These are phyloP conservation scores for Paragorgia papillata DNA, from an alignment of 92 coral and sea anemone species.

Conservation along the genomic window DNA sequence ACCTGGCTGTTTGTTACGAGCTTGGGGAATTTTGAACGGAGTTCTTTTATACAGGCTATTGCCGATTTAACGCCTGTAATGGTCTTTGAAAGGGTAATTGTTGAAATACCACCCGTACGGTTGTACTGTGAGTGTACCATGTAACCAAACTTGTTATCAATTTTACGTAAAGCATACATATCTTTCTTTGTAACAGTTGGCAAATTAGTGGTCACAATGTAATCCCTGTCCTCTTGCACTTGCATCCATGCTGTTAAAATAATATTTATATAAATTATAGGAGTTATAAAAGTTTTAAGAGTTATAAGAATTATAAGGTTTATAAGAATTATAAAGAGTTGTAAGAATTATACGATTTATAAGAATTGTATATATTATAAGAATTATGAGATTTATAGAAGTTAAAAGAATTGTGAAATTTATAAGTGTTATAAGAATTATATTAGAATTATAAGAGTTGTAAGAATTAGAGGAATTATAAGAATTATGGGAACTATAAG, in stretches of 20 bases:
- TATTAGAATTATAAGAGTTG: too few species aligned
- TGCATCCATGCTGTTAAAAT: slow-evolving; percentile 55
- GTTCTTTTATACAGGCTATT: slow-evolving; percentile 33
- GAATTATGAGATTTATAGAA: too few species aligned
- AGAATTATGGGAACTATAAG: too few species aligned
- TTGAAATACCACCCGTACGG: slow-evolving; percentile 35
- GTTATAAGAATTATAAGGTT: too few species aligned
- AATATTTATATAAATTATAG: neutral
- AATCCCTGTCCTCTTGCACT: slow-evolving; percentile 51
- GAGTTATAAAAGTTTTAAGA: too few species aligned
- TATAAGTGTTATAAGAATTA: too few species aligned
- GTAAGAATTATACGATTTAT: too few species aligned
- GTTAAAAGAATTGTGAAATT: too few species aligned
- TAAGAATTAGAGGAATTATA: too few species aligned
- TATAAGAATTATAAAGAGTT: too few species aligned
- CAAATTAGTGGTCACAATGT: slow-evolving; percentile 30
- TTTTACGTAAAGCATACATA: slow-evolving; percentile 54
- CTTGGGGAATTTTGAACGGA: slow-evolving; percentile 44
- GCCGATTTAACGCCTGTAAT: slow-evolving; percentile 48
- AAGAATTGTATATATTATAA: too few species aligned
- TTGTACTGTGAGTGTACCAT: slow-evolving; percentile 34
- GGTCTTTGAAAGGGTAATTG: slow-evolving; percentile 46
- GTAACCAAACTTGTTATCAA: slow-evolving; percentile 45
- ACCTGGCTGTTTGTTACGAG: slow-evolving; percentile 59
- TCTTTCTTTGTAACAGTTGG: slow-evolving; percentile 3